Evolutionary conservation across 2,797 vertebrate genomes (phyloP).

Genomic region (Philypnodon macrostomus): DNA sequence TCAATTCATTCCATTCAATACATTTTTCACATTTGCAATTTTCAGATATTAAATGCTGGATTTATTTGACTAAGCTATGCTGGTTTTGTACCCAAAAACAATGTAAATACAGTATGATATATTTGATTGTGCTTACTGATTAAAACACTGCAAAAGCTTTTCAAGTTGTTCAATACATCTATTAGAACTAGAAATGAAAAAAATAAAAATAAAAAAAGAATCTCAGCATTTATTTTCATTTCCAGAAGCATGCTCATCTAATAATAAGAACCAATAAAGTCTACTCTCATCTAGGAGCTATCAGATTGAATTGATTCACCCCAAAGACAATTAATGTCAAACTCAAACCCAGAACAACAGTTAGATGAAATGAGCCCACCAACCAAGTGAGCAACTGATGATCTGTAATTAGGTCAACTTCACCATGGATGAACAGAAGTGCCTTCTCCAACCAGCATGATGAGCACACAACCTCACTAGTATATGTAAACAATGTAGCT

Average conservation of each 20-base stretch:
- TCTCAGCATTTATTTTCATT: not conserved
- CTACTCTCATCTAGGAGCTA: not conserved
- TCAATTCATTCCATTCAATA: no score
- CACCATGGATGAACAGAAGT: no score
- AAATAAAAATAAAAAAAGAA: not conserved
- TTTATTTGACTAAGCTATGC: no score
- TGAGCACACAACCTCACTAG: no score
- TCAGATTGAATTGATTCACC: constrained; percentile 2
- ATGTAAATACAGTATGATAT: no score
- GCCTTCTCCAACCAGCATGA: not conserved
- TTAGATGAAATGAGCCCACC: constrained; percentile 15
- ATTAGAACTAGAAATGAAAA: not conserved
- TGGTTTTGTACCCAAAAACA: no score
- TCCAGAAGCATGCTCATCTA: not conserved
- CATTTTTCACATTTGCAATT: no score
- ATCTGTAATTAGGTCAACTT: constrained; percentile 13
- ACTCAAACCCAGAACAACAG: constrained; percentile 13
- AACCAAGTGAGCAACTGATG: constrained; percentile 16
- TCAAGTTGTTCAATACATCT: no score
- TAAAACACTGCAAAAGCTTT: no score
- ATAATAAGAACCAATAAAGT: constrained; percentile 1
- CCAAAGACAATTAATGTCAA: constrained; percentile 2
- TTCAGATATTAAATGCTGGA: no score
- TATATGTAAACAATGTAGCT: no score
- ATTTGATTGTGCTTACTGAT: no score